Percentiles rank a stretch among this genome's conserved stretches.
These are phyloP conservation scores for Xenentodon cancila DNA, from an alignment of 2,797 vertebrate genomes.

Conservation along the genomic window DNA sequence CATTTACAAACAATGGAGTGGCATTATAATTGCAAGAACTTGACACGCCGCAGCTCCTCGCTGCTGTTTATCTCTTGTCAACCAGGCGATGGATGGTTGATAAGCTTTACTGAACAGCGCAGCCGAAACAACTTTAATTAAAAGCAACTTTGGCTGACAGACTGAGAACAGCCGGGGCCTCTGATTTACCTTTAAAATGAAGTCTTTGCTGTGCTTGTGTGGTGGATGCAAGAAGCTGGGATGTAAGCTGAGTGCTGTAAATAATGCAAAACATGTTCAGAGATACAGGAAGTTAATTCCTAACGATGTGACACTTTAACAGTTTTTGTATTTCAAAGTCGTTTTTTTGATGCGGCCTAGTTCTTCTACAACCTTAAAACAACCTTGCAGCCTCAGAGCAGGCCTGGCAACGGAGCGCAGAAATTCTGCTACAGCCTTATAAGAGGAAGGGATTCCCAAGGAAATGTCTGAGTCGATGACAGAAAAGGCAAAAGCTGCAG, in stretches of 20 bases:
- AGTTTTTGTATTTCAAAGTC: background rate
- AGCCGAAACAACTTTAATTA: slow-evolving; percentile 70
- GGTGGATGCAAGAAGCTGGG: slow-evolving; percentile 21
- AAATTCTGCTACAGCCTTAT: slow-evolving; percentile 4
- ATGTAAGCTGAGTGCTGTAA: slow-evolving; percentile 17
- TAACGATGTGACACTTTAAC: too few species aligned
- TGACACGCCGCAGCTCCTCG: slow-evolving; percentile 48
- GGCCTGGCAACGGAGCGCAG: slow-evolving; percentile 18
- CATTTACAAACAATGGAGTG: slow-evolving; percentile 53
- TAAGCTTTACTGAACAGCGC: slow-evolving; percentile 48
- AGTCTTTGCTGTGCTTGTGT: slow-evolving; percentile 25
- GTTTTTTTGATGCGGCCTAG: background rate
- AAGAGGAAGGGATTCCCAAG: slow-evolving; percentile 20
- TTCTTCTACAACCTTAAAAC: slow-evolving; percentile 1
- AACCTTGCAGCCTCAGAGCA: background rate
- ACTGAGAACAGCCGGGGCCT: slow-evolving; percentile 34
- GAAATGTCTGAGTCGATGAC: slow-evolving; percentile 30
- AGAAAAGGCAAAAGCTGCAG: slow-evolving; percentile 17
- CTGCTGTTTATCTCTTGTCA: slow-evolving; percentile 52
- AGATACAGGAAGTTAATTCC: background rate
- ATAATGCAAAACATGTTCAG: background rate
- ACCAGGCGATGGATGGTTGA: slow-evolving; percentile 47
- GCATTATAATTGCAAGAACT: slow-evolving; percentile 62
- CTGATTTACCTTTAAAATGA: slow-evolving; percentile 42
- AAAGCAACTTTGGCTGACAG: slow-evolving; percentile 62